A percentile compares a stretch with the other conserved stretches of the same genome.
These are phyloP conservation scores for Cromileptes altivelis DNA, from an alignment of 2,113 vertebrate genomes.

Conservation along the genomic window DNA sequence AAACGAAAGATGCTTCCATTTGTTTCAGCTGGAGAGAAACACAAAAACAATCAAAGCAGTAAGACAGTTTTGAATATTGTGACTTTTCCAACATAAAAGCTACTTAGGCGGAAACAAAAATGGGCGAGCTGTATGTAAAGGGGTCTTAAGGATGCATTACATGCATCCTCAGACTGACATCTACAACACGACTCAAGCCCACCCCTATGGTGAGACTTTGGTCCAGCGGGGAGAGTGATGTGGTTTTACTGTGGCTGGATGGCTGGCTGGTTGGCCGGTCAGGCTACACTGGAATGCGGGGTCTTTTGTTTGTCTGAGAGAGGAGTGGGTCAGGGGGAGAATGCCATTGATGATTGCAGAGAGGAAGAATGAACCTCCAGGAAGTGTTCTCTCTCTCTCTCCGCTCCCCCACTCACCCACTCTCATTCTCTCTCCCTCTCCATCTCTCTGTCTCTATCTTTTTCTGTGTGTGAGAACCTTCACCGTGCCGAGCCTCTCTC, in stretches of 20 bases:
- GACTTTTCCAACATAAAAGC: neutral
- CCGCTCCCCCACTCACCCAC: slow-evolving; percentile 58
- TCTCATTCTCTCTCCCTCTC: slow-evolving; percentile 67
- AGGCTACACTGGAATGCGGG: slow-evolving; percentile 85
- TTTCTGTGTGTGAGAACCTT: slow-evolving; percentile 85
- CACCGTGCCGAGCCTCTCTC: slow-evolving; percentile 77
- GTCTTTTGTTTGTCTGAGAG: slow-evolving; percentile 85
- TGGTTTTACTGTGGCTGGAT: slow-evolving; percentile 75
- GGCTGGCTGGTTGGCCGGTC: slow-evolving; percentile 79
- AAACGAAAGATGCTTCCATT: neutral
- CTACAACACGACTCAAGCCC: slow-evolving; percentile 25
- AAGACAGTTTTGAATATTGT: neutral
- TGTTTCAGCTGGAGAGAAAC: neutral
- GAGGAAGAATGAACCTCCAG: slow-evolving; percentile 87
- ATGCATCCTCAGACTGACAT: slow-evolving; percentile 26
- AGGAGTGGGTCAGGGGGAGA: slow-evolving; percentile 85
- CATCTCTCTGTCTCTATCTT: slow-evolving; percentile 63
- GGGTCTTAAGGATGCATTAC: neutral
- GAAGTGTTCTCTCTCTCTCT: slow-evolving; percentile 80
- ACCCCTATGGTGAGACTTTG: slow-evolving; percentile 51
- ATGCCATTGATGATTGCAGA: slow-evolving; percentile 88
- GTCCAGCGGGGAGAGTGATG: slow-evolving; percentile 80
- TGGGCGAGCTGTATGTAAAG: neutral
- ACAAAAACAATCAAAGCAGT: neutral
- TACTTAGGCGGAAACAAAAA: neutral